phyloP scores from a whole-genome alignment of 2,113 vertebrate genomes.

The Pycnonotus jocosus region DNA sequence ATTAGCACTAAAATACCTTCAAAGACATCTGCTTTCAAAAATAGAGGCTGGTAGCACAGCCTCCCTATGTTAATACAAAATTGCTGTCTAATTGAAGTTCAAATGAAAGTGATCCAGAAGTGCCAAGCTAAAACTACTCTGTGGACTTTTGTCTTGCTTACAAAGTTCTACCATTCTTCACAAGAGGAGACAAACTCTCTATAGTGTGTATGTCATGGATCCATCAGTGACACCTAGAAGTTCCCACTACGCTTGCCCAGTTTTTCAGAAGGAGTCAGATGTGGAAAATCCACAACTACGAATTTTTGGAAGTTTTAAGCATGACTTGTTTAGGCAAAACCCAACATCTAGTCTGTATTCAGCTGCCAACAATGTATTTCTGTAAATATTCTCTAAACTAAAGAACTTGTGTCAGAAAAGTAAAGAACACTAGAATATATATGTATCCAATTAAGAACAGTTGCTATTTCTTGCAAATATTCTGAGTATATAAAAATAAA shows the following conservation, averaged over 20 bases:
- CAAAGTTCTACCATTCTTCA: background rate
- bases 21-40: slow-evolving; percentile 27
- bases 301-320: background rate
- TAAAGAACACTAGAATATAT: background rate
- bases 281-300: background rate
- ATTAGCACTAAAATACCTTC: slow-evolving; percentile 9
- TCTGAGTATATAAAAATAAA: background rate
- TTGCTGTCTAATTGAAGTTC: background rate
- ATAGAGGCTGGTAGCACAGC: background rate
- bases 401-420: background rate
- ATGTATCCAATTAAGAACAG: background rate
- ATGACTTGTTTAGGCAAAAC: background rate
- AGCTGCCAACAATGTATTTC: background rate
- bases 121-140: background rate
- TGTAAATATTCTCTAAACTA: background rate
- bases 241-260: background rate
- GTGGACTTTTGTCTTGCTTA: background rate
- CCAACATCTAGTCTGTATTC: background rate
- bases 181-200: background rate
- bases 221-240: background rate
- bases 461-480: background rate
- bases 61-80: background rate
- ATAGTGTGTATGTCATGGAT: rapidly evolving
- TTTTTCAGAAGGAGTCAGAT: background rate
- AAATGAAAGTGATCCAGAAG: background rate